phyloP scores from a whole-genome alignment of 1,140 invertebrate species.

The Episyrphus balteatus region DNA sequence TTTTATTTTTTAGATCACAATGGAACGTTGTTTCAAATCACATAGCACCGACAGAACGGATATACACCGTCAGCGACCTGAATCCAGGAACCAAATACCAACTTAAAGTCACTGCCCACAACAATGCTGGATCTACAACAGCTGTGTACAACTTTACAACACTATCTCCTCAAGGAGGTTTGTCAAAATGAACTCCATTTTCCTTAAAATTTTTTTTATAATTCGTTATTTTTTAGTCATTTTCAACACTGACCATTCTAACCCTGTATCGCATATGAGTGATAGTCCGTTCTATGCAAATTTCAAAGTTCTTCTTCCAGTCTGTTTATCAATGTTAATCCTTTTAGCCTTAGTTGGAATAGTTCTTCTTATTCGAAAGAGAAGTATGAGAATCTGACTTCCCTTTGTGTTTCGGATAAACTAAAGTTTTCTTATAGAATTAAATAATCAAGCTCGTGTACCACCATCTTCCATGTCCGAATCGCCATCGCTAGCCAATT shows the following conservation, averaged over 20 bases:
- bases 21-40: conserved; percentile 67
- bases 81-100: conserved; percentile 77
- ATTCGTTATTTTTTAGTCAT: conserved; percentile 19
- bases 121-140: conserved; percentile 81
- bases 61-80: conserved; percentile 68
- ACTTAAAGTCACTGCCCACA: conserved; percentile 77
- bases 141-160: conserved; percentile 82
- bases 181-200: conserved; percentile 14
- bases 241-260: conserved; percentile 45
- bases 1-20: conserved; percentile 27
- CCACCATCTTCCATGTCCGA: conserved; percentile 39
- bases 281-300: conserved; percentile 57
- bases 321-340: conserved; percentile 52
- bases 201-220: neutral
- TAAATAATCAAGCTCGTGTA: conserved; percentile 25
- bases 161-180: conserved; percentile 60
- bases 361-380: conserved; percentile 49
- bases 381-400: conserved; percentile 44
- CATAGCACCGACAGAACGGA: conserved; percentile 61
- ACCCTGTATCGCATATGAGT: conserved; percentile 47
- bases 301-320: conserved; percentile 55
- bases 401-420: no score
- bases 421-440: conserved; percentile 11
- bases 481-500: conserved; percentile 57
- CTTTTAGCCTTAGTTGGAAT: conserved; percentile 49